Base-by-base conservation (phyloP, 2,797 vertebrate species). In the Aulostomus chinensis region DNA sequence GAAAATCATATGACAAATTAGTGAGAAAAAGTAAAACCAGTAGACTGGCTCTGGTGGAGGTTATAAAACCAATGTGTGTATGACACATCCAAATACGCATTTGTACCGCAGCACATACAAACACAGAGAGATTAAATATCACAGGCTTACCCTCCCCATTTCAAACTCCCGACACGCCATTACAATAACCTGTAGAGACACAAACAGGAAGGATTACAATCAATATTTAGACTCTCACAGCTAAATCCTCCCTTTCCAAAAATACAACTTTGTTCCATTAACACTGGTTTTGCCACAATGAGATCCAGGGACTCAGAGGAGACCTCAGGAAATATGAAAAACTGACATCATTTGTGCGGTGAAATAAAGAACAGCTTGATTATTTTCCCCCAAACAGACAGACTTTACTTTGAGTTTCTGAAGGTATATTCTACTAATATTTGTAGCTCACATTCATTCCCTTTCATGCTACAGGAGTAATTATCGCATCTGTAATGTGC, bases 111-210 rank as follows among this genome's bases (percentile, higher is more conserved):
- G 20, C 40, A 42, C 16, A 55, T 8, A 43, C 28, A 53, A 9
- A 53, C 24, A 7, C 18, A n/a, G 11, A 22, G 12, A 5, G 40
- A 51, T 58, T 11, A 30, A 64, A 29, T 14, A 28, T 12, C 7
- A 25, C 7, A 10, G 64, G 80, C 96, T 83, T 94, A 99, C 97
- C 94, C 96, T 91, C 85, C 97, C 97, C 97, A 98, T 99, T 86
- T 99, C 97, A 83, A 98, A 99, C 84, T 99, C 97, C 74, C 96
- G 93, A 89, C 97, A 99, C 25, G 96, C 97, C 97, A 97, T 97
- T 36, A 97, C 93, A 71, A 98, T 96, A 76, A 98, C 94, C 97
- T 96, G 83, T 46, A 80, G 35, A 47, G 55, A 60, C 32, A 75
- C 59, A 83, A 59, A 66, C 39, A 48, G 38, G 40, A 67, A 30